Evolutionary conservation across 30 jellyfish, hydroid and myxozoan species (phyloP).

Genomic region (Phacellophora camtschatica): DNA sequence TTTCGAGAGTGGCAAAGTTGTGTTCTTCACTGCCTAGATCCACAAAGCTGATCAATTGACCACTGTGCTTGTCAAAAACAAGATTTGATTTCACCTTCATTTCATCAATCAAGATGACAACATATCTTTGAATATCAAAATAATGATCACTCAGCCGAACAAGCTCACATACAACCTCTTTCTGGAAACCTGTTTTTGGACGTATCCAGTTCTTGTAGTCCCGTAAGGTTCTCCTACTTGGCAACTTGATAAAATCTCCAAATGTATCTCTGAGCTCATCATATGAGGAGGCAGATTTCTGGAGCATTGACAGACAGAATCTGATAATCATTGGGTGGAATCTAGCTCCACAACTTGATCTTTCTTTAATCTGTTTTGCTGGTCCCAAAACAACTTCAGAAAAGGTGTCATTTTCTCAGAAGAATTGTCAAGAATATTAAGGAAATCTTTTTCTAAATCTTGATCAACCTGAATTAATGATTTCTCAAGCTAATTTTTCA

Average conservation of each 20-base stretch:
- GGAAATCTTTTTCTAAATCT: conserved; percentile 17
- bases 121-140: conserved; percentile 23
- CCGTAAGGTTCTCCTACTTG: conserved; percentile 50
- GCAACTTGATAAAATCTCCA: conserved; percentile 17
- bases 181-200: conserved; percentile 53
- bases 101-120: conserved; percentile 45
- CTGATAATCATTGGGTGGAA: background rate
- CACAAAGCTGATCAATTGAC: conserved; percentile 2
- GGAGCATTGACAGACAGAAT: conserved; percentile 12
- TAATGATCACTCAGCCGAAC: background rate
- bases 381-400: conserved; percentile 17
- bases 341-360: conserved; percentile 26
- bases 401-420: conserved; percentile 32
- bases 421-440: conserved; percentile 11
- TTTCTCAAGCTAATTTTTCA: conserved; percentile 5
- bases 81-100: conserved; percentile 40
- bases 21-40: conserved; percentile 19
- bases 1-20: conserved; percentile 6
- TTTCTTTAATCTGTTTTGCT: conserved; percentile 17
- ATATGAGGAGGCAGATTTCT: conserved; percentile 36
- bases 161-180: conserved; percentile 37
- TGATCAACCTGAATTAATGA: conserved; percentile 18
- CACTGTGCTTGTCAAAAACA: conserved; percentile 32
- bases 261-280: conserved; percentile 35
- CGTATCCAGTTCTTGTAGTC: conserved; percentile 61